These are phyloP conservation scores for Ichneumon xanthorius DNA, from an alignment of 2,888 invertebrate genomes.

Conservation along the genomic window DNA sequence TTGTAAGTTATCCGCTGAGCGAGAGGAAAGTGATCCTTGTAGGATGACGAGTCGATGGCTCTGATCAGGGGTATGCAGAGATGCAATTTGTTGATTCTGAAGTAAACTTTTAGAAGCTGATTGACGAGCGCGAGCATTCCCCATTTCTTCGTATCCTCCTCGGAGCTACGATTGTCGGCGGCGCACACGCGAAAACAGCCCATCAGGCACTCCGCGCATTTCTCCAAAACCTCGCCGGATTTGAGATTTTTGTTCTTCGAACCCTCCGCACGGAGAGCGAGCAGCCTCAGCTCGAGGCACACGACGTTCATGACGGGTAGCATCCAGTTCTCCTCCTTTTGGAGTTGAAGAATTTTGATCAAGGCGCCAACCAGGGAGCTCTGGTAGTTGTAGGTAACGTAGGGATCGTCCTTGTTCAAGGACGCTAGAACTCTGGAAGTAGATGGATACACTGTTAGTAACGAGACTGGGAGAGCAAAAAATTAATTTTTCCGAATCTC, in stretches of 20 bases:
- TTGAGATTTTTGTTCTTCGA: conserved; percentile 85
- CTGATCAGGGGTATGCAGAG: conserved; percentile 97
- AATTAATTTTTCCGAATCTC: no score
- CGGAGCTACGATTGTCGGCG: conserved; percentile 95
- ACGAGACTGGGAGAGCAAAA: background rate
- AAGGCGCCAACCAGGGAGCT: conserved; percentile 91
- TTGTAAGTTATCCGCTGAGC: conserved; percentile 98
- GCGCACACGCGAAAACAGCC: conserved; percentile 98
- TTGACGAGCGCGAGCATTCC: conserved; percentile 99
- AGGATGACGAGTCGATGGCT: conserved; percentile 96
- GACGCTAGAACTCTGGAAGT: conserved; percentile 85
- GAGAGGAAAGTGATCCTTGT: conserved; percentile 95
- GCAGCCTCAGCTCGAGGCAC: conserved; percentile 94
- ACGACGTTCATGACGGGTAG: conserved; percentile 96
- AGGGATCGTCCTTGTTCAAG: conserved; percentile 85
- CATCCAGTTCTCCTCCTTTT: conserved; percentile 98
- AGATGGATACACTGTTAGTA: background rate
- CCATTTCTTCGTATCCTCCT: conserved; percentile 96
- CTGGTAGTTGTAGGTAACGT: conserved; percentile 92
- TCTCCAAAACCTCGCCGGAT: conserved; percentile 92
- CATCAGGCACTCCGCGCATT: conserved; percentile 97
- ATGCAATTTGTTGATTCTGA: conserved; percentile 95
- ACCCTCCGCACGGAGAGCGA: conserved; percentile 92
- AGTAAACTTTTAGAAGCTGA: conserved; percentile 98
- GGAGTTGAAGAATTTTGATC: conserved; percentile 92